Evolutionary conservation across 2,797 vertebrate genomes (phyloP).

Genomic region (Sebastes matsubarae): DNA sequence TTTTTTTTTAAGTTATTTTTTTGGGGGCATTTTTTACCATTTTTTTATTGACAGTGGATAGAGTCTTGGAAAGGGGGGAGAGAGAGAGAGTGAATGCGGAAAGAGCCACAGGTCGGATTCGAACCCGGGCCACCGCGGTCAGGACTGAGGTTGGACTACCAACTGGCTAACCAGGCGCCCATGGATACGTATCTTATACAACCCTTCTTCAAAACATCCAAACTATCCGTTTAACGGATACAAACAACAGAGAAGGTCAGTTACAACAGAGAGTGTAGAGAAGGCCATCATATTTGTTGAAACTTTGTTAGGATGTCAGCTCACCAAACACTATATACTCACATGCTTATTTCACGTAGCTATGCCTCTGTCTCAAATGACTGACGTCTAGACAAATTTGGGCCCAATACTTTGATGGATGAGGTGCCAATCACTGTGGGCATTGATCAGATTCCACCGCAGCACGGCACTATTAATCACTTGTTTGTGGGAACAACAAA

Average conservation of each 20-base stretch:
- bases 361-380: neutral
- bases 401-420: neutral
- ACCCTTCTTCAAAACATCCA: neutral
- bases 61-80: no score
- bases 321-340: neutral
- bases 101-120: no score
- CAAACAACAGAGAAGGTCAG: neutral
- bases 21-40: no score
- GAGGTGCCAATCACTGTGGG: neutral
- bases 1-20: no score
- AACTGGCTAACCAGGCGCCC: no score
- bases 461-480: neutral
- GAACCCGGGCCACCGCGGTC: no score
- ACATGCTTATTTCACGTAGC: neutral
- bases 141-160: no score
- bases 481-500: neutral
- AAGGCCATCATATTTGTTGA: accelerated
- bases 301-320: neutral
- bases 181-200: neutral
- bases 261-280: neutral
- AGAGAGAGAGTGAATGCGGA: no score
- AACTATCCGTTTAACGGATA: neutral
- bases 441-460: conserved; percentile 5
- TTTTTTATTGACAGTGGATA: no score
- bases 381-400: neutral